These are phyloP conservation scores for Amphipyra tragopoginis DNA, from an alignment of 2,888 invertebrate species.

Conservation along the genomic window DNA sequence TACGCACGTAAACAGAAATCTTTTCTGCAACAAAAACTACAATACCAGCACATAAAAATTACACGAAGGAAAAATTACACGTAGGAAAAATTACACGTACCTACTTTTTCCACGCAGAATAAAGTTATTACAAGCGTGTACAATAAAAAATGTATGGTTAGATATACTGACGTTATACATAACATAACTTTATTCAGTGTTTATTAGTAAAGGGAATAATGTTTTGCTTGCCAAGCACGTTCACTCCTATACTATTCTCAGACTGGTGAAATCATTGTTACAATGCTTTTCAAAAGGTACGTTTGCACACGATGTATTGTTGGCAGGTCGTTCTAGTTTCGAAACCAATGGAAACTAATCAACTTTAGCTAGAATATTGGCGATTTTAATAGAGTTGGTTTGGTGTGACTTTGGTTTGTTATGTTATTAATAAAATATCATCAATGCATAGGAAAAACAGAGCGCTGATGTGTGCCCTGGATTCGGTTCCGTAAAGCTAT, in stretches of 20 bases:
- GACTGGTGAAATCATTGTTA: slow-evolving; percentile 38
- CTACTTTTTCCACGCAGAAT: neutral
- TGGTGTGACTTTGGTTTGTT: no score
- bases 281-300: slow-evolving; percentile 19
- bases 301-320: slow-evolving; percentile 15
- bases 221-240: slow-evolving; percentile 40
- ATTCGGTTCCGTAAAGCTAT: no score
- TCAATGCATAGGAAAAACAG: no score
- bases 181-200: no score
- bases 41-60: slow-evolving; percentile 20
- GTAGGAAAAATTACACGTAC: slow-evolving; percentile 16
- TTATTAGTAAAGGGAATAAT: neutral
- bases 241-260: slow-evolving; percentile 19
- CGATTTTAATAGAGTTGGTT: neutral
- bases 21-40: slow-evolving; percentile 15
- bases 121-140: no score
- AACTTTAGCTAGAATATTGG: neutral
- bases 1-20: neutral
- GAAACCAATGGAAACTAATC: slow-evolving; percentile 10
- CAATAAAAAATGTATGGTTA: no score
- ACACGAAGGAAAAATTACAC: slow-evolving; percentile 23
- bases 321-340: slow-evolving; percentile 16
- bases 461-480: no score
- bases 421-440: no score
- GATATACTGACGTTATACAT: no score